These are phyloP conservation scores for Drosophila ironensis DNA, from an alignment of 1,140 invertebrate genomes.

Conservation along the genomic window DNA sequence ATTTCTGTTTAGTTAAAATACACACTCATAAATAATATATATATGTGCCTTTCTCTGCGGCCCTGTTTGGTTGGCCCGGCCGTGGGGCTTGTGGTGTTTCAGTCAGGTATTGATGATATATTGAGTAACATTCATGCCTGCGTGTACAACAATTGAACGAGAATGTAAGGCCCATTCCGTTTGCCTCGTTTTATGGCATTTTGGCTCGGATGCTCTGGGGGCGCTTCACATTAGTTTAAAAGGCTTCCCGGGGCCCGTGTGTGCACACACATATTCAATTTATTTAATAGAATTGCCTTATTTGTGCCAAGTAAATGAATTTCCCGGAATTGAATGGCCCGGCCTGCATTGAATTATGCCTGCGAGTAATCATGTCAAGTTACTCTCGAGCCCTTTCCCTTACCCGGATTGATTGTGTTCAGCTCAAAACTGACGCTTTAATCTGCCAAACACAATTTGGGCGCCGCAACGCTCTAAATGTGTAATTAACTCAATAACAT, in stretches of 20 bases:
- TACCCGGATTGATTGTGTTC: not conserved
- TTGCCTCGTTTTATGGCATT: conserved; percentile 54
- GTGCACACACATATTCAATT: conserved; percentile 60
- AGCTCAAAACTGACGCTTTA: conserved; percentile 13
- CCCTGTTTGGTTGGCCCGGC: not conserved
- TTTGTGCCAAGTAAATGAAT: conserved; percentile 38
- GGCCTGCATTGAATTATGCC: conserved; percentile 12
- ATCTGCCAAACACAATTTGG: conserved; percentile 7
- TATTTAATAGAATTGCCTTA: conserved; percentile 66
- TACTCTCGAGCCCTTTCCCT: conserved; percentile 6
- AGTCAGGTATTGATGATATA: conserved; percentile 33
- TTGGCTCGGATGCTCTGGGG: conserved; percentile 5
- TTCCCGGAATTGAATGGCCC: conserved; percentile 15
- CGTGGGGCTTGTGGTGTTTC: not conserved
- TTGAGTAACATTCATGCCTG: conserved; percentile 22
- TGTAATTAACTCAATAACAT: conserved; percentile 53
- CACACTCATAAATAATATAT: conserved; percentile 52
- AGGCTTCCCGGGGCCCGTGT: conserved; percentile 45
- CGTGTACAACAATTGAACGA: conserved; percentile 51
- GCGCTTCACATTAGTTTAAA: conserved; percentile 37
- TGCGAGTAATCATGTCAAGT: conserved; percentile 8
- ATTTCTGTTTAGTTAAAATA: conserved; percentile 69
- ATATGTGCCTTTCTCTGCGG: not conserved
- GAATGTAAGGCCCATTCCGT: conserved; percentile 58
- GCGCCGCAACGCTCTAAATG: conserved; percentile 1